Percentiles rank a stretch among this genome's conserved stretches.
Conservation (phyloP, 2,888 invertebrate genomes). For the Bugula neritina region DNA sequence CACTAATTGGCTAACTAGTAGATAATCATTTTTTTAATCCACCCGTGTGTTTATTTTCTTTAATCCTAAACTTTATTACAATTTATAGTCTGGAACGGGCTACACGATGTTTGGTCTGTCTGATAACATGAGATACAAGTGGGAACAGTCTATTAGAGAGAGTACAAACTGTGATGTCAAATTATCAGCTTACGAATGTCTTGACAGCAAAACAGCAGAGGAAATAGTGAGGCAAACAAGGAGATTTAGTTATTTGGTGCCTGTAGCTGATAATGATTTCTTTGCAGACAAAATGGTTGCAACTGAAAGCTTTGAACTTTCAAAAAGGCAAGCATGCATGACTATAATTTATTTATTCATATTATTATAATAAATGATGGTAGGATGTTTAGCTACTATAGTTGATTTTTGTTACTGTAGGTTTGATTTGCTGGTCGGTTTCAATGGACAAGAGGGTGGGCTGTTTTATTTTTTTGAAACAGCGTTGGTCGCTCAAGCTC, state of each 20-base stretch:
- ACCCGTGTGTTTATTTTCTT: background rate
- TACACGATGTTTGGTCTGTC: slow-evolving; percentile 7
- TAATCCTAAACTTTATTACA: background rate
- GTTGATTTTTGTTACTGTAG: background rate
- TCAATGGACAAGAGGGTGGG: slow-evolving; percentile 16
- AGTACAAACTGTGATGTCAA: background rate
- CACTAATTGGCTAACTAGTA: no score
- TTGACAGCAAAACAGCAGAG: background rate
- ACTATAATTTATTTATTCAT: background rate
- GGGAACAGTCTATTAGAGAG: background rate
- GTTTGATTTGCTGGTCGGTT: slow-evolving; percentile 16
- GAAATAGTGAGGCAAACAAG: background rate
- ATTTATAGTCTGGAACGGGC: slow-evolving; percentile 1
- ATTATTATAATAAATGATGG: background rate
- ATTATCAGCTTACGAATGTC: background rate
- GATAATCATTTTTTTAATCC: no score
- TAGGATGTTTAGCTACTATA: background rate
- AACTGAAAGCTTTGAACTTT: background rate
- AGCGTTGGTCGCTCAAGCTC: background rate
- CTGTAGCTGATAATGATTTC: slow-evolving; percentile 18
- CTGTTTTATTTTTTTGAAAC: background rate
- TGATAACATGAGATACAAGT: background rate
- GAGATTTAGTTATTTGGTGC: background rate
- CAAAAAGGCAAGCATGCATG: background rate
- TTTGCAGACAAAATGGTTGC: background rate